These are phyloP conservation scores for Pinna nobilis DNA, from an alignment of 1,140 invertebrate genomes.

Conservation along the genomic window DNA sequence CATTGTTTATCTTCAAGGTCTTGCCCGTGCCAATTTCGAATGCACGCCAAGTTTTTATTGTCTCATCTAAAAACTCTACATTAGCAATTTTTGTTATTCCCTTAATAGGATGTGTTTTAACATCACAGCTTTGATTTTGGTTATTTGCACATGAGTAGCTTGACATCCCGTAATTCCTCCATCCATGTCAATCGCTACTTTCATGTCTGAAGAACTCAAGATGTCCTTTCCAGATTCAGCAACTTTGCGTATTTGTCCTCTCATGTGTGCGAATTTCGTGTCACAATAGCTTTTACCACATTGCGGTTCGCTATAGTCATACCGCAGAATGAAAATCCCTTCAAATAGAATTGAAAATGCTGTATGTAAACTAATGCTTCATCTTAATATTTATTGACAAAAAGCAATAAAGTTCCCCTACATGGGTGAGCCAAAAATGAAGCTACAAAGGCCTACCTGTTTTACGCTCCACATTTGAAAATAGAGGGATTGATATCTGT, in stretches of 20 bases:
- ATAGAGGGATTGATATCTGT: neutral
- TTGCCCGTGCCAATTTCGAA: no score
- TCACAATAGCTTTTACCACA: constrained; percentile 14
- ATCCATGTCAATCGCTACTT: constrained; percentile 5
- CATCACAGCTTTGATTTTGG: no score
- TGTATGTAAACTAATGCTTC: neutral
- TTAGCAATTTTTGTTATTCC: no score
- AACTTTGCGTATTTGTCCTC: neutral
- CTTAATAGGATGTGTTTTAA: no score
- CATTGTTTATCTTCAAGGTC: neutral
- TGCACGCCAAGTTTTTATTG: no score
- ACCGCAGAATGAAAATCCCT: neutral
- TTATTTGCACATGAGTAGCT: no score
- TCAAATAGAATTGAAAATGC: neutral
- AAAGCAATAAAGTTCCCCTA: no score
- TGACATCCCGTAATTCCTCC: no score
- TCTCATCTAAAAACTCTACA: no score
- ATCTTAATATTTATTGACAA: neutral
- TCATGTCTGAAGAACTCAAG: constrained; percentile 2
- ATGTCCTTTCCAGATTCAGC: constrained; percentile 7
- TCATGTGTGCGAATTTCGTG: constrained; percentile 2
- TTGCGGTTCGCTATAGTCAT: constrained; percentile 5
- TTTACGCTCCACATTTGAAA: neutral
- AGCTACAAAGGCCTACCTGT: neutral
- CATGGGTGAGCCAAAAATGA: neutral